Evolutionary conservation across 30 jellyfish, hydroid and myxozoan genomes (phyloP), one percentile per base, ranked within the genome.

Genomic region (Sanderia malayensis): DNA sequence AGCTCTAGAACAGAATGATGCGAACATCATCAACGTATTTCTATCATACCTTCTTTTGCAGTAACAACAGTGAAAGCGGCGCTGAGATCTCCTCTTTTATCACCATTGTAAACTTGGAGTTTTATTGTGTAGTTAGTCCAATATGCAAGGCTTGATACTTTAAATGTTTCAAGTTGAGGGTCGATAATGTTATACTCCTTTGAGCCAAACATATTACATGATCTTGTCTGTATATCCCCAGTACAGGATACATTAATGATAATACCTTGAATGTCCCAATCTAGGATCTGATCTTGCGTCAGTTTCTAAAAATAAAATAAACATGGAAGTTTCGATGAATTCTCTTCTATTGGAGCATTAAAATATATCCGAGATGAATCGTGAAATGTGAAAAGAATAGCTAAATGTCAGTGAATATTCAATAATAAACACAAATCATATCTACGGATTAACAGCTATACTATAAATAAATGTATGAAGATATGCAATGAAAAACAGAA

Each of bases 61-160:
- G 86, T 81, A 46, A 33, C 74, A 6, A 24, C 69, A 13, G 27
- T 24, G 24, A 81, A 47, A 20, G 86, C 47, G 7, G 67, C 0
- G 29, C 74, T 58, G 46, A 47, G 59, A 15, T 83, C 84, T 44
- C 84, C 78, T 58, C 44, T 61, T 9, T 71, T 81, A 2, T 19
- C 71, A 8, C 27, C 20, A 66, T 80, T 80, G 60, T 32, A 80
- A 9, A 70, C 77, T 26, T 53, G 32, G 17, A 70, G 23, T 31
- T 57, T 34, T 22, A 80, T 31, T 15, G 61, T 55, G 72, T 80
- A 80, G n/a, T 69, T 67, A 6, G 92, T 67, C 74, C 73, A 80
- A 0, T 47, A 28, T 11, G 8, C n/a, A 34, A 80, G 49, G 41
- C 59, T n/a, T 11, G 74, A 13, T 20, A 69, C 67, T 6, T 3